phyloP scores from a whole-genome alignment of 2,113 vertebrate species.

The Ibidorhyncha struthersii region DNA sequence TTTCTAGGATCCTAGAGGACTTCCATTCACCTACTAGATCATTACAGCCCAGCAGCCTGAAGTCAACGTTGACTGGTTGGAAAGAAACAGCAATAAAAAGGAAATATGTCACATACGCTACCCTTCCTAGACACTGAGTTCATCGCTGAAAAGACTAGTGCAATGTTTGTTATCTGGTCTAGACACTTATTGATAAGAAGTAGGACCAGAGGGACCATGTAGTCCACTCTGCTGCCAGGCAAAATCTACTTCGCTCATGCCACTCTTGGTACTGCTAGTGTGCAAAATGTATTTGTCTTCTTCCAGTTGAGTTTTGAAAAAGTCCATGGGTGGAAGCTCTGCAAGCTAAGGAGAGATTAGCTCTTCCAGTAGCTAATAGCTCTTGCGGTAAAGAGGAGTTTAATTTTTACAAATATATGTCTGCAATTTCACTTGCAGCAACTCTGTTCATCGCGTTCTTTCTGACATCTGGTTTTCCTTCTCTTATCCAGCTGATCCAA shows the following conservation, averaged over 20 bases:
- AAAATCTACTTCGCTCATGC: background rate
- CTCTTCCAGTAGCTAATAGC: background rate
- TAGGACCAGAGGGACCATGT: background rate
- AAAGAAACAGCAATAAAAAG: background rate
- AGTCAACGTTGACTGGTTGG: background rate
- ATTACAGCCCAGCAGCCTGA: background rate
- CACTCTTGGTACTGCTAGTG: background rate
- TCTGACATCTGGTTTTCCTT: background rate
- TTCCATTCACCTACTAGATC: background rate
- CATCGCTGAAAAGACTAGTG: rapidly evolving
- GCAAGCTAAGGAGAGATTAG: too few relatives aligned
- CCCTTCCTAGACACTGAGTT: rapidly evolving
- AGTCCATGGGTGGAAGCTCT: rapidly evolving
- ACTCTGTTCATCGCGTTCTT: rapidly evolving
- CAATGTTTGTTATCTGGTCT: background rate
- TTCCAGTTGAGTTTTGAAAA: background rate
- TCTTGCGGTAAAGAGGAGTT: background rate
- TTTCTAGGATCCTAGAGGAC: background rate
- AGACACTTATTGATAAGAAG: background rate
- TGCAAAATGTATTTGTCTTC: background rate
- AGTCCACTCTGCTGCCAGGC: background rate
- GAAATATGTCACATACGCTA: background rate
- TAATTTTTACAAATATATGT: background rate
- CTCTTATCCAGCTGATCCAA: background rate
- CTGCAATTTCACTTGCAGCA: background rate